Evolutionary conservation across 2,113 vertebrate genomes (phyloP), one percentile per base, ranked within the genome.

Genomic region (Acanthochromis polyacanthus): DNA sequence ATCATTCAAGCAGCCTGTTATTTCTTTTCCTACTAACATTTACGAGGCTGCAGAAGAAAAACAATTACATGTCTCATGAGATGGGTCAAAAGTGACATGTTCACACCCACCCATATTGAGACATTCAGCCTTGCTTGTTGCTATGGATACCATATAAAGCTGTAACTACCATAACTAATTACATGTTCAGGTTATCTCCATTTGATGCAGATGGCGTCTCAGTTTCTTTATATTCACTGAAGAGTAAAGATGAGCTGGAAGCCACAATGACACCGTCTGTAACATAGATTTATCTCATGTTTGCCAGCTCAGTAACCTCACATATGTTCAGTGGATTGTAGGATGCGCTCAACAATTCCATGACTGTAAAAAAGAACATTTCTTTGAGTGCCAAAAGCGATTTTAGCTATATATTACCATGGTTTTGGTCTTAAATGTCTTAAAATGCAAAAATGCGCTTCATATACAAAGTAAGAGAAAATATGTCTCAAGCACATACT

Each of bases 71-170:
- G 9, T 50, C 15, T 40, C 30, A 30, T 32, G 19, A 61, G 17
- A 52, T 40, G 17, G 52, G 43, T 57, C 59, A 57, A 43, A 58
- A 55, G 14, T 36, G 38, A 60, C 10, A 48, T 58, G 52, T 68
- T 58, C 45, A 19, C 36, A 61, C 14, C 38, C 28, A 55, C 52
- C 17, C 10, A 9, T 28, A 23, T 69, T 51, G n/a, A 0, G 22
- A 53, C 28, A 50, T 10, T 1, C 10, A 83, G 60, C 45, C 56
- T 52, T 59, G 19, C 43, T 20, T 50, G 48, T 86, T 86, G 36
- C 76, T 46, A 64, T 81, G 60, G 83, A 82, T 58, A 81, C 75
- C 17, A 61, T 43, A 73, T 63, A 58, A 63, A 50, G n/a, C n/a
- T 36, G 40, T 22, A 62, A 53, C 16, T 59, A 57, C 57, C 30